A percentile compares a stretch with the other conserved stretches of the same genome.
Evolutionary conservation across 2,113 vertebrate species (phyloP).

Genomic region (Clarias batrachus): DNA sequence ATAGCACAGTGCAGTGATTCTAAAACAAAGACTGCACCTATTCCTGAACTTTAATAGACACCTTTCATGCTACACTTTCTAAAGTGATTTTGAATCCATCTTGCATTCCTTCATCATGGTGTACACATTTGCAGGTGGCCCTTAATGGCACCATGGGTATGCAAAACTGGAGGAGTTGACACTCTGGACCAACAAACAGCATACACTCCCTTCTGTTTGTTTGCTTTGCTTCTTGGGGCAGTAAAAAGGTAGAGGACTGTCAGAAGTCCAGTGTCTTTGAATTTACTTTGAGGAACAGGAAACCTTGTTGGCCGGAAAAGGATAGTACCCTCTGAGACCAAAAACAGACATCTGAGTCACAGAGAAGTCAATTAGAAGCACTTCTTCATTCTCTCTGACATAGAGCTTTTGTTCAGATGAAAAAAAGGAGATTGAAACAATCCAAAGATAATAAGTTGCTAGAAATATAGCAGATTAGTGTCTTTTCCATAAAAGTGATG

Average conservation of each 20-base stretch:
- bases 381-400: conserved; percentile 71
- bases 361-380: conserved; percentile 64
- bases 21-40: background rate
- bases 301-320: conserved; percentile 70
- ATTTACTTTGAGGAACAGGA: conserved; percentile 59
- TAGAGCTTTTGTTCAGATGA: conserved; percentile 71
- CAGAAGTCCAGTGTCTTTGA: conserved; percentile 58
- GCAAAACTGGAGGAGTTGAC: conserved; percentile 30
- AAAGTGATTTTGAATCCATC: background rate
- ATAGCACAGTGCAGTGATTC: background rate
- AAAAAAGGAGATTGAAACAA: conserved; percentile 63
- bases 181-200: conserved; percentile 43
- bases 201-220: conserved; percentile 58
- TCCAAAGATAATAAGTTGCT: conserved; percentile 60
- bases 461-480: conserved; percentile 56
- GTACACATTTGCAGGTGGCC: background rate
- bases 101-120: conserved; percentile 3
- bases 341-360: conserved; percentile 68
- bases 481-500: conserved; percentile 76
- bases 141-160: conserved; percentile 9
- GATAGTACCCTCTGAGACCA: conserved; percentile 70
- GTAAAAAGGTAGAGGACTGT: conserved; percentile 30
- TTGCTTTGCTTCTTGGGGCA: conserved; percentile 58
- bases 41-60: background rate
- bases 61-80: background rate